Conservation (phyloP, 2,797 vertebrate species). For the Glossophaga mutica region DNA sequence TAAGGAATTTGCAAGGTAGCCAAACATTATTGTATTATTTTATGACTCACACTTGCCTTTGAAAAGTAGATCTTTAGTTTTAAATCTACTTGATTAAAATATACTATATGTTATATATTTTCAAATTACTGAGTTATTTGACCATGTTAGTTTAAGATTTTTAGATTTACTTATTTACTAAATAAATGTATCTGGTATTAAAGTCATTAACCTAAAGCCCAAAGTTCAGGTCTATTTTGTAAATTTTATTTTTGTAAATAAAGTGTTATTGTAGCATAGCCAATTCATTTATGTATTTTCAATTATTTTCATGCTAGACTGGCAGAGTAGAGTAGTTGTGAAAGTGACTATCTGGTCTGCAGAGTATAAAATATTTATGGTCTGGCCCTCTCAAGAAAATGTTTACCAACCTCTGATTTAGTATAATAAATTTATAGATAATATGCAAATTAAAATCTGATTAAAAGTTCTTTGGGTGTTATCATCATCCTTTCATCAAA, state of each 20-base stretch:
- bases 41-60: not conserved
- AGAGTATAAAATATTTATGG: not conserved
- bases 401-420: not conserved
- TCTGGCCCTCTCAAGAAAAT: not conserved
- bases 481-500: not conserved
- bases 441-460: not conserved
- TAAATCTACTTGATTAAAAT: not conserved
- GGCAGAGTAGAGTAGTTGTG: not conserved
- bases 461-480: not conserved
- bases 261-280: not conserved
- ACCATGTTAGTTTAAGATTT: not conserved
- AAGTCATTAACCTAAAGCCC: not conserved
- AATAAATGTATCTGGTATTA: not conserved
- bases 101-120: not conserved
- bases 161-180: not conserved
- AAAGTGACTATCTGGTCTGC: not conserved
- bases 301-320: not conserved
- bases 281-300: not conserved
- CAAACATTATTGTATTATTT: not conserved
- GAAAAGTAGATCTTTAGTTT: not conserved
- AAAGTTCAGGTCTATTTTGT: not conserved
- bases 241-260: not conserved
- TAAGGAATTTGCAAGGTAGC: slow-evolving; percentile 77
- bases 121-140: not conserved
- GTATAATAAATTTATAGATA: not conserved